These are phyloP conservation scores for Epizoanthus ramosus DNA, from an alignment of 92 coral and sea anemone species.

Conservation along the genomic window DNA sequence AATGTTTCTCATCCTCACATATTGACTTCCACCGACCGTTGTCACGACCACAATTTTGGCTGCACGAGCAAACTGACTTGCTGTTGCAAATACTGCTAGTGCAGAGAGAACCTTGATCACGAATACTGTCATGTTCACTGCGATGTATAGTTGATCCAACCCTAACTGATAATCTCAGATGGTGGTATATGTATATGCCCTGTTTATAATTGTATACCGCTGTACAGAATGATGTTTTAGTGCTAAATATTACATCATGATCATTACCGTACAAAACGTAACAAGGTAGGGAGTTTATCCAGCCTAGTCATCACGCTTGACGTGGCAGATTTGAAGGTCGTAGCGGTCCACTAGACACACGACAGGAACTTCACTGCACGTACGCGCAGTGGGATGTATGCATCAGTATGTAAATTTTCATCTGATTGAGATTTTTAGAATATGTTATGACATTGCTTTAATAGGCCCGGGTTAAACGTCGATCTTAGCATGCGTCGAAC, in stretches of 20 bases:
- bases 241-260: neutral
- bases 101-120: too few species aligned
- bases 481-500: too few species aligned
- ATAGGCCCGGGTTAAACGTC: too few species aligned
- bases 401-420: too few species aligned
- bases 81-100: neutral
- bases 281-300: neutral
- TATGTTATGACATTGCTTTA: too few species aligned
- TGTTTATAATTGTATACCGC: too few species aligned
- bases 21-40: conserved; percentile 31
- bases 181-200: too few species aligned
- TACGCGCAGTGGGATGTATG: too few species aligned
- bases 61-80: neutral
- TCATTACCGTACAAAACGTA: neutral
- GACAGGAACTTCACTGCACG: too few species aligned
- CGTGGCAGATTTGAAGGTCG: conserved; percentile 5
- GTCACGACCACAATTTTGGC: conserved; percentile 12
- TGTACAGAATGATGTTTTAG: too few species aligned
- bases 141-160: neutral
- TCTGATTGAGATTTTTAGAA: too few species aligned
- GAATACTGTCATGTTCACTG: neutral
- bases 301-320: neutral
- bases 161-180: neutral
- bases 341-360: too few species aligned
- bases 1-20: conserved; percentile 29